These are phyloP conservation scores for Eupithecia subfuscata DNA, from an alignment of 2,888 invertebrate genomes.

Conservation along the genomic window DNA sequence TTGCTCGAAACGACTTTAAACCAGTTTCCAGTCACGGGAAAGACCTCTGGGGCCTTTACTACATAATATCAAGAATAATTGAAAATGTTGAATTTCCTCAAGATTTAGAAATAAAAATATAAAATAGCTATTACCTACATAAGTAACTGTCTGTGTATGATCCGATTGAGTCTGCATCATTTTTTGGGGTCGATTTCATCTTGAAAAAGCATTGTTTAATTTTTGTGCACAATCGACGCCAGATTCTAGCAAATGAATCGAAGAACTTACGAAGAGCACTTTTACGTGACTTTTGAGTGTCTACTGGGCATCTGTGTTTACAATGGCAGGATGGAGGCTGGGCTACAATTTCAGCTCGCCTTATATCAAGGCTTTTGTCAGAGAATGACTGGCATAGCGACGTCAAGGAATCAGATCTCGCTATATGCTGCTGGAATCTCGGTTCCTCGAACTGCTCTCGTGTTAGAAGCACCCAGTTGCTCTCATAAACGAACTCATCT, in stretches of 20 bases:
- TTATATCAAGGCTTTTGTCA: conserved; percentile 52
- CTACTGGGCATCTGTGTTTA: conserved; percentile 50
- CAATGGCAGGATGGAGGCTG: conserved; percentile 72
- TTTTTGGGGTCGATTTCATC: conserved; percentile 37
- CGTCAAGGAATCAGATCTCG: conserved; percentile 60
- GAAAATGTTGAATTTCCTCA: background rate
- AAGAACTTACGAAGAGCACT: conserved; percentile 53
- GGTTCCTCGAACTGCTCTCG: conserved; percentile 66
- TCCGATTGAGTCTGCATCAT: conserved; percentile 47
- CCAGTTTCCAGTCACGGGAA: conserved; percentile 12
- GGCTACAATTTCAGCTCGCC: conserved; percentile 57
- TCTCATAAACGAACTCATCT: conserved; percentile 68
- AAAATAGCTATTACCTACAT: conserved; percentile 69
- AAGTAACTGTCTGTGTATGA: conserved; percentile 60
- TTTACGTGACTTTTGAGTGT: conserved; percentile 45
- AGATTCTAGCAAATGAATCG: conserved; percentile 45
- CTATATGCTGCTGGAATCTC: conserved; percentile 64
- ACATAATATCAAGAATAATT: background rate
- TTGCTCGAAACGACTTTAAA: conserved; percentile 21
- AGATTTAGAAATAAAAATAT: conserved; percentile 33
- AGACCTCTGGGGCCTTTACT: background rate
- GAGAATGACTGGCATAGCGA: conserved; percentile 62
- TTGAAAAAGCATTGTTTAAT: conserved; percentile 50
- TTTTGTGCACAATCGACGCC: conserved; percentile 50
- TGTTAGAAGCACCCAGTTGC: conserved; percentile 74